Evolutionary conservation across 2,888 invertebrate species (phyloP), one percentile per base, ranked within the genome.

Genomic region (Bruchidius siliquastri): DNA sequence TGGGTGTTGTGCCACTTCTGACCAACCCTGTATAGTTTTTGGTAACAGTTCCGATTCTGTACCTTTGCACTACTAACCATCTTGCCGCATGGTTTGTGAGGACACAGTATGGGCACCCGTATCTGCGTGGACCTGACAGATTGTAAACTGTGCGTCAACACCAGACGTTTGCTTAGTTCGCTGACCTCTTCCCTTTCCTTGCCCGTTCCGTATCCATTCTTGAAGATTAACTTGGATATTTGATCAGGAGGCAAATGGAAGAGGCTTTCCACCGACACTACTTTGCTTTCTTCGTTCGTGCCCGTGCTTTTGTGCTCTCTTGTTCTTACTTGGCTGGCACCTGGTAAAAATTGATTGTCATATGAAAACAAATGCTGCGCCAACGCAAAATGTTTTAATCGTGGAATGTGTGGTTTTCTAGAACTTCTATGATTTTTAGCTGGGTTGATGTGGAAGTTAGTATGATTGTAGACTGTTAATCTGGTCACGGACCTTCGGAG

Each of bases 81-180:
- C 77, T 84, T 85, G 68, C 81, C 79, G 75, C 86, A 86, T 30
- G 79, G 80, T 74, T 82, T 81, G 74, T 85, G 85, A 20, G 85
- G 85, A 76, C 86, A 86, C 70, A 76, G 78, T 67, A 83, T 76
- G 18, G 82, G 83, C 21, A 77, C 73, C 70, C 75, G 78, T n/a
- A 78, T 77, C 20, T 75, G 69, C 49, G 49, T 13, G 13, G 49
- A 49, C 49, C 13, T 49, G 49, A 49, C 22, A 67, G 68, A 49
- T 32, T 72, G 74, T 26, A 70, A 69, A 70, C 75, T 74, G 72
- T 69, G 30, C 32, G 66, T 22, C 67, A 71, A 32, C 21, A 69
- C 68, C n/a, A 67, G 26, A 21, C 72, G 71, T 69, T n/a, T 3
- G 69, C 20, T 81, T 3, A 67, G 70, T 18, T 73, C 26, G 66